phyloP scores from a whole-genome alignment of 2,888 invertebrate genomes.

The Drosophila rellima region DNA sequence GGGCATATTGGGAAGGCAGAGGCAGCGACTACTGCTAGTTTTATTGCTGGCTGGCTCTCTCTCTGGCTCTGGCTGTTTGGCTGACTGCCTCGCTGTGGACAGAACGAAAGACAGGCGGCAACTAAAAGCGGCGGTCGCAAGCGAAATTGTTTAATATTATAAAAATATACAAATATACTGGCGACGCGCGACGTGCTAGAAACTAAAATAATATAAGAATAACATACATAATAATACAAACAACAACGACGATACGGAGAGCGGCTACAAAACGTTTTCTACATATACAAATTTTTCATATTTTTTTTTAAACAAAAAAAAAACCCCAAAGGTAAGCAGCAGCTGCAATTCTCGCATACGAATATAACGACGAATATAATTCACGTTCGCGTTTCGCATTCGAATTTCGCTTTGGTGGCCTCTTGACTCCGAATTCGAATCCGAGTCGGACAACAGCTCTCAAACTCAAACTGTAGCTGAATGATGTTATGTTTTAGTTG shows the following conservation, averaged over 20 bases:
- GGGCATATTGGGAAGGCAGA: conserved; percentile 32
- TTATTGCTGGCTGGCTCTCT: conserved; percentile 56
- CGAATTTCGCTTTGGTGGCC: conserved; percentile 34
- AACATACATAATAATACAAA: conserved; percentile 47
- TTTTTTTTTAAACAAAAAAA: conserved; percentile 25
- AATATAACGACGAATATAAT: conserved; percentile 14
- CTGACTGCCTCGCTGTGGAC: conserved; percentile 74
- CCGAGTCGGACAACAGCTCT: conserved; percentile 29
- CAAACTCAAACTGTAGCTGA: conserved; percentile 46
- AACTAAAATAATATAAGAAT: conserved; percentile 38
- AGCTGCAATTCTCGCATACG: conserved; percentile 51
- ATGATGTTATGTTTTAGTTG: conserved; percentile 58
- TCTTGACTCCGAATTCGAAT: conserved; percentile 32
- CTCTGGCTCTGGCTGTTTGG: conserved; percentile 64
- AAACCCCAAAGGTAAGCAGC: conserved; percentile 54
- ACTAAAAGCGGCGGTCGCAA: conserved; percentile 69
- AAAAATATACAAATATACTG: conserved; percentile 18
- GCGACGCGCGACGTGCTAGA: conserved; percentile 31
- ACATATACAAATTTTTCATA: conserved; percentile 5
- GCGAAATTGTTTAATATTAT: conserved; percentile 63
- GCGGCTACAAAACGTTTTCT: conserved; percentile 7
- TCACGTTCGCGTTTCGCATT: conserved; percentile 30
- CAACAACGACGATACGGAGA: conserved; percentile 14
- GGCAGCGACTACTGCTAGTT: conserved; percentile 62
- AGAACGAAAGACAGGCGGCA: conserved; percentile 78